Base-by-base conservation (phyloP, 1,140 invertebrate species). In the Drosophila erecta region DNA sequence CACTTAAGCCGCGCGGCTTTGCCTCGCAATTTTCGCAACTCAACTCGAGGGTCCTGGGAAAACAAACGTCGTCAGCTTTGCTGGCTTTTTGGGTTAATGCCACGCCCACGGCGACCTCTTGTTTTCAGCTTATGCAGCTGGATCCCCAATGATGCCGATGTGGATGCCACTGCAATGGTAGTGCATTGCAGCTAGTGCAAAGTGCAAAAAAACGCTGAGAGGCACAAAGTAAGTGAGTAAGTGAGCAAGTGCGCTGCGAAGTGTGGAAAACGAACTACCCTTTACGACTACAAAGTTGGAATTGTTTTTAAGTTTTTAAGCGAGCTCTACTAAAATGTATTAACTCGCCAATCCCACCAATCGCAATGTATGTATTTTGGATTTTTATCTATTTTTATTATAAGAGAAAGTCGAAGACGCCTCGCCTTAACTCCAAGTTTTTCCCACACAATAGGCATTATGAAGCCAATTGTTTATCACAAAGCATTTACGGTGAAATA, bases 71-170 rank as follows among this genome's bases (percentile, higher is more conserved):
- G 64, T 43, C 64, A 44, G 43, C 53, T 78, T 72, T 65, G 46
- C 55, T 78, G 66, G 65, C 73, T 76, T 67, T 78, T 72, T 66
- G 66, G 73, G 57, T 81, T 81, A 83, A 73, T 81, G 74, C 61
- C 79, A 72, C 54, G 80, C 70, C 59, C 44, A 37, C 49, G 61
- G 60, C 73, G 46, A 51, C 53, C 53, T 54, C 53, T 73, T 64
- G 66, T 73, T 66, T 54, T 76, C 69, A 66, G 71, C 66, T 77
- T 74, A 75, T 20, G 20, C 20, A 10, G n/a, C 35, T 47, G 33
- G 30, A 22, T 30, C 47, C 47, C 47, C 27, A 27, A 50, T 50
- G 30, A 40, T 35, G 69, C 41, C 27, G 65, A 30, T 17, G 27
- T 40, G 53, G 50, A 49, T 66, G 76, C 44, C 49, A 51, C 12